These are phyloP conservation scores for Cyrtodaria siliqua DNA, from an alignment of 2,888 invertebrate genomes.

Conservation along the genomic window DNA sequence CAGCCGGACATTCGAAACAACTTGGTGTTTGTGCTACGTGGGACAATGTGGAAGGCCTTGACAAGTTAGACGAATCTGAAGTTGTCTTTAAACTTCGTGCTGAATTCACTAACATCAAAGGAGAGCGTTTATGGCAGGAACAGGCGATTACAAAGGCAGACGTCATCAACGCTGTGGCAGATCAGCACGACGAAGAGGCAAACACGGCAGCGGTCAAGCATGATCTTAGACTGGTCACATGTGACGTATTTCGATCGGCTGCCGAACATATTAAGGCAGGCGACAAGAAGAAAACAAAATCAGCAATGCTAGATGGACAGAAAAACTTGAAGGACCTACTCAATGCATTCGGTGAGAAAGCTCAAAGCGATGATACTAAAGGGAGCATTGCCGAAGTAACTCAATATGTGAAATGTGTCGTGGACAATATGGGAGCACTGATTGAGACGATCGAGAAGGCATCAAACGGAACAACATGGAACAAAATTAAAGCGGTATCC, in stretches of 20 bases:
- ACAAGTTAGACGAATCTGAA: constrained; percentile 32
- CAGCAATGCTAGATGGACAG: constrained; percentile 62
- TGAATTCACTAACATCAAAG: constrained; percentile 63
- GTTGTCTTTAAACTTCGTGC: constrained; percentile 51
- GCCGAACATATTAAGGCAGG: constrained; percentile 60
- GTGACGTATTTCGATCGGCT: constrained; percentile 56
- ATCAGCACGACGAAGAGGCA: constrained; percentile 28
- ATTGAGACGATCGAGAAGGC: constrained; percentile 58
- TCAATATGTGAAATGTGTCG: constrained; percentile 58
- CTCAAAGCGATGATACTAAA: constrained; percentile 35
- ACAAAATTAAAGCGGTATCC: constrained; percentile 72
- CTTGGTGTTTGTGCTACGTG: constrained; percentile 64
- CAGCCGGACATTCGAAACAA: constrained; percentile 67
- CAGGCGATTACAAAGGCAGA: constrained; percentile 53
- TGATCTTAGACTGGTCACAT: constrained; percentile 61
- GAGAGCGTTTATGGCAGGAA: constrained; percentile 55
- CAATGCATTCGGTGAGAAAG: constrained; percentile 55
- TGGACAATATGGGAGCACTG: constrained; percentile 67
- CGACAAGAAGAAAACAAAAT: constrained; percentile 44
- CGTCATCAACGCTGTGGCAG: constrained; percentile 19
- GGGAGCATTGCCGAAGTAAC: constrained; percentile 53
- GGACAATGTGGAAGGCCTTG: constrained; percentile 41
- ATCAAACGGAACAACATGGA: constrained; percentile 65
- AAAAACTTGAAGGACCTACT: constrained; percentile 57
- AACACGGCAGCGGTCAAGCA: constrained; percentile 59